Base-by-base conservation (phyloP, 2,113 vertebrate genomes). In the Pomatorhinus ruficollis region DNA sequence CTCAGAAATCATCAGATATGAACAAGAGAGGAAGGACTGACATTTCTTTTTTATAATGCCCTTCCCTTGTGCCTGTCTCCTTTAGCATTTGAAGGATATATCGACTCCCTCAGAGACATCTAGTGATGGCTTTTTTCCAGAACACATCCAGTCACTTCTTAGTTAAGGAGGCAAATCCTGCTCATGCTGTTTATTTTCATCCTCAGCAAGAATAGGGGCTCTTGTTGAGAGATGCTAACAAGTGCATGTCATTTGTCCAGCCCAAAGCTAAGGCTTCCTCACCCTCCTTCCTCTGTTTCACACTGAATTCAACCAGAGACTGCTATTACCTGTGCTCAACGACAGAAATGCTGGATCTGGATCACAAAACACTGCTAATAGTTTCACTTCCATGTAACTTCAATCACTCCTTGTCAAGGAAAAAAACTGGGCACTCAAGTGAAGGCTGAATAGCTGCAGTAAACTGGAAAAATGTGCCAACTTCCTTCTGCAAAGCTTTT, bases 181-280 rank as follows among this genome's bases (percentile, higher is more conserved):
- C 31, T 83, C 42, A 31, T 23, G 57, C 53, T 92, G 35, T 44
- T 92, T 83, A 49, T 88, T 86, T 95, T 88, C 45, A 57, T 22
- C 19, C 31, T 66, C 50, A 49, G 9, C 2, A 4, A 2, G 1
- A 91, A 52, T 0, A 64, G 9, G 2, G 8, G 20, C 37, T 35
- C 53, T 39, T 87, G 8, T 4, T 66, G 16, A 49, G n/a, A 85
- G 59, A 82, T 35, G 23, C n/a, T n/a, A 81, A 35, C 39, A 84
- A 79, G 53, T 8, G 10, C 12, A 33, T 1, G 1, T 39, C 22
- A 53, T 56, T 83, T 60, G 37, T 45, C 50, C 39, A 66, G 31
- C 45, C 65, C 42, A 61, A 49, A 42, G 25, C 50, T 57, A 61
- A 65, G 30, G 20, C 28, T 56, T 78, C 19, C 20, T 27, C 56